Evolutionary conservation across 2,113 vertebrate genomes (phyloP).

Genomic region (Cyphomyrus plagiostoma): DNA sequence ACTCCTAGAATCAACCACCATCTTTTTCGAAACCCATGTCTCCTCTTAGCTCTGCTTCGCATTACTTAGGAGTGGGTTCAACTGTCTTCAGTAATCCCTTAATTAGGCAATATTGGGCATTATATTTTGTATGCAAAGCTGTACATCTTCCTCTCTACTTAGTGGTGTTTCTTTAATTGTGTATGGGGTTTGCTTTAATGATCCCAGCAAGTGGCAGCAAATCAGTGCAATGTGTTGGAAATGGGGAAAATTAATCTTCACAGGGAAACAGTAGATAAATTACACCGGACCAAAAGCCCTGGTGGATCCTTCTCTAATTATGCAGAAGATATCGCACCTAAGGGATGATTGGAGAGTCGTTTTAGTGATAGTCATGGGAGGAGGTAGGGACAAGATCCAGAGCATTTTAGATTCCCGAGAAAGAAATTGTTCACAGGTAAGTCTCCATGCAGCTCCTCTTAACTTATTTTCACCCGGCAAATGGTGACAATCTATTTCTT

Average conservation of each 20-base stretch:
- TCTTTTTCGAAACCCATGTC: not conserved
- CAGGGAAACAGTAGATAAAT: conserved; percentile 65
- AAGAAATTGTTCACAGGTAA: conserved; percentile 11
- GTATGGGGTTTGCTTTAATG: conserved; percentile 62
- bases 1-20: not conserved
- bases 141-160: conserved; percentile 44
- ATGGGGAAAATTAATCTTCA: conserved; percentile 65
- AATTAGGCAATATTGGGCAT: conserved; percentile 67
- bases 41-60: conserved; percentile 66
- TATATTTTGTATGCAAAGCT: conserved; percentile 70
- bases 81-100: conserved; percentile 66
- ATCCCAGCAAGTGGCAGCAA: conserved; percentile 72
- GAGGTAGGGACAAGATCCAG: not conserved
- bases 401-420: not conserved
- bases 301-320: conserved; percentile 68
- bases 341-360: not conserved
- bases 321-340: conserved; percentile 49
- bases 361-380: not conserved
- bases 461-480: conserved; percentile 6
- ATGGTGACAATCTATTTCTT: conserved; percentile 12
- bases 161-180: conserved; percentile 40
- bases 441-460: conserved; percentile 7
- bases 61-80: conserved; percentile 59
- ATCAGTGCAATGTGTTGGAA: conserved; percentile 60
- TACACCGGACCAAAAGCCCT: conserved; percentile 56